Base-by-base conservation (phyloP, 2,888 invertebrate genomes). In the Drosophila incognita region DNA sequence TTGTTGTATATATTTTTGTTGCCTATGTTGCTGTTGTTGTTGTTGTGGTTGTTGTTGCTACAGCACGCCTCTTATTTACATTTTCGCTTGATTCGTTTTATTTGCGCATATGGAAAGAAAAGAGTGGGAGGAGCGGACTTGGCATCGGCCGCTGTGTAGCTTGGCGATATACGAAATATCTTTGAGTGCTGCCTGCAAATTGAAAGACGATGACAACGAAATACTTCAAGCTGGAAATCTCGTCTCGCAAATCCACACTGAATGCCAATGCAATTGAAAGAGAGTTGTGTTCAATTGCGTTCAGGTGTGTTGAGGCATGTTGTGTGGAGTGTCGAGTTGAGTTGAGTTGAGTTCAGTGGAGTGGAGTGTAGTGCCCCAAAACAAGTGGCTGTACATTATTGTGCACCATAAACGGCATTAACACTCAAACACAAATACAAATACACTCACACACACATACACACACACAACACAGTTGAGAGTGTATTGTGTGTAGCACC, bases 1-100 rank as follows among this genome's bases (percentile, higher is more conserved):
- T 21, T 42, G 21, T 42, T 42, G 21, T 21, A 21, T 21, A 7
- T 21, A 11, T 21, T 21, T 21, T 13, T 21, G 46, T 46, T 21
- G 42, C 1, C 1, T 13, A 21, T 21, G 68, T 51, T 46, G 62
- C n/a, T 53, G 35, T 24, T 72, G 57, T 58, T 65, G 52, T 40
- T 65, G 57, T 38, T 21, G 52, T 27, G 0, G 29, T 33, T 53
- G 49, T n/a, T 51, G 29, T 3, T 31, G 40, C 3, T 5, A 18
- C 49, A 62, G 72, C 58, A 69, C 87, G 85, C 77, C 77, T 82
- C 75, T 90, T 89, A 89, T 89, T 90, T 90, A 82, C 89, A 90
- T 89, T 89, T 87, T 82, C 81, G 80, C 82, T 85, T 86, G 90
- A 87, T 87, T 89, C 83, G 78, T 78, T 84, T 89, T 90, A 87